Evolutionary conservation across 2,797 vertebrate species (phyloP).

Genomic region (Nasua narica): DNA sequence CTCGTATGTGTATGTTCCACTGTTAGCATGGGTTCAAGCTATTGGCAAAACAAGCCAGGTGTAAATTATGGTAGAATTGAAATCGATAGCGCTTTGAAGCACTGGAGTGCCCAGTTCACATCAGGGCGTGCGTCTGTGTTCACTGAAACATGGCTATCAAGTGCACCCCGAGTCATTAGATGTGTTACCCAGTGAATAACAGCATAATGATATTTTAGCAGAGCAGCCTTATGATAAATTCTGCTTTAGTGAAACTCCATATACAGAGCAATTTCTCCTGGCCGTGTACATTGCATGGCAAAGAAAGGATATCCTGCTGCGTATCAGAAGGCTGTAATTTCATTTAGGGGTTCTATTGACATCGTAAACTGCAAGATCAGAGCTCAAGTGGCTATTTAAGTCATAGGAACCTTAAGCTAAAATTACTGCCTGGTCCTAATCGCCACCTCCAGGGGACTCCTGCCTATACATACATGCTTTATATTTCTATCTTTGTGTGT

Average conservation of each 20-base stretch:
- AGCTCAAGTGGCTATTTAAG: constrained; percentile 88
- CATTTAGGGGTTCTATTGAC: constrained; percentile 87
- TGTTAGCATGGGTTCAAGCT: constrained; percentile 84
- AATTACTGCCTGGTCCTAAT: constrained; percentile 85
- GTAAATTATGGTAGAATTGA: constrained; percentile 85
- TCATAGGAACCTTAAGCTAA: constrained; percentile 85
- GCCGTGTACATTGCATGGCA: constrained; percentile 83
- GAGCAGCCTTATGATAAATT: constrained; percentile 85
- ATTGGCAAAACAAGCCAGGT: constrained; percentile 88
- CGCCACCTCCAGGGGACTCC: constrained; percentile 71
- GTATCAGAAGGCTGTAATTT: constrained; percentile 88
- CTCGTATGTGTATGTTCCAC: constrained; percentile 70
- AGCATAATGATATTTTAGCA: constrained; percentile 86
- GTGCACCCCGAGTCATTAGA: constrained; percentile 84
- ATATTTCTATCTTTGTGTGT: constrained; percentile 80
- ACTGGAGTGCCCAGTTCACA: constrained; percentile 85
- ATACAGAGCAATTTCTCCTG: constrained; percentile 85
- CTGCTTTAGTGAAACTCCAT: constrained; percentile 83
- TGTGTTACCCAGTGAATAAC: constrained; percentile 86
- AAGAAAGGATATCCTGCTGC: constrained; percentile 86
- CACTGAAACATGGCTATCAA: constrained; percentile 84
- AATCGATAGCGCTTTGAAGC: constrained; percentile 83
- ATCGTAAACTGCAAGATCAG: constrained; percentile 85
- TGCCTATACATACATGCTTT: constrained; percentile 76
- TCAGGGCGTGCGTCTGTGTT: constrained; percentile 83